These are phyloP conservation scores for Smittia sp. DNA, from an alignment of 2,888 invertebrate genomes.

Conservation along the genomic window DNA sequence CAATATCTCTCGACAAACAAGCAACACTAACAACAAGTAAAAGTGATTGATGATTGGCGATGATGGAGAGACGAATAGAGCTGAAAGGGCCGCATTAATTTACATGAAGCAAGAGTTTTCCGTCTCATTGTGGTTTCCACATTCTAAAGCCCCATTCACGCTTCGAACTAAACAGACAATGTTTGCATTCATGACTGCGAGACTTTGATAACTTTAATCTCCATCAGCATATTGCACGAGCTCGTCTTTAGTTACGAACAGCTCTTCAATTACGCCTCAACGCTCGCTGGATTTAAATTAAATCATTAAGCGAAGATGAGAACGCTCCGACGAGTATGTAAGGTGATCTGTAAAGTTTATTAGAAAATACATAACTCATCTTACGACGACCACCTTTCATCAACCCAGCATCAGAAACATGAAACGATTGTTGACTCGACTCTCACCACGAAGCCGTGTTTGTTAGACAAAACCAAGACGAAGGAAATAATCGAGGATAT, in stretches of 20 bases:
- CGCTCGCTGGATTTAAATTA: no score
- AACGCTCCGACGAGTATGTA: no score
- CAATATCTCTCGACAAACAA: slow-evolving; percentile 23
- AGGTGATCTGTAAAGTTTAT: slow-evolving; percentile 30
- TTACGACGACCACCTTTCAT: slow-evolving; percentile 32
- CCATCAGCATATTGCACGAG: no score
- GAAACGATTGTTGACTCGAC: neutral
- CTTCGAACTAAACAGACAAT: no score
- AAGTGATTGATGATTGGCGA: slow-evolving; percentile 17
- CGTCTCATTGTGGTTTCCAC: neutral
- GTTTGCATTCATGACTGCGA: no score
- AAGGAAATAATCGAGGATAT: slow-evolving; percentile 31
- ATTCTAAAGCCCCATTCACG: no score
- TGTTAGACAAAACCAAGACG: neutral
- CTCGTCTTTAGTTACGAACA: no score
- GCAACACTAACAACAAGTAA: slow-evolving; percentile 36
- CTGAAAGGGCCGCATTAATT: slow-evolving; percentile 28
- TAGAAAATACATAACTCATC: slow-evolving; percentile 30
- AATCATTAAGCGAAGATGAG: no score
- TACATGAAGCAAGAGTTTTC: slow-evolving; percentile 23
- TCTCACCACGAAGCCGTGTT: neutral
- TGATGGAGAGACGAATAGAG: neutral
- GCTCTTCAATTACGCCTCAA: no score
- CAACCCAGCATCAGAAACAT: slow-evolving; percentile 20
- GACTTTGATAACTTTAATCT: no score